These are phyloP conservation scores for Ophioninae sp. DNA, from an alignment of 2,888 invertebrate species.

Conservation along the genomic window DNA sequence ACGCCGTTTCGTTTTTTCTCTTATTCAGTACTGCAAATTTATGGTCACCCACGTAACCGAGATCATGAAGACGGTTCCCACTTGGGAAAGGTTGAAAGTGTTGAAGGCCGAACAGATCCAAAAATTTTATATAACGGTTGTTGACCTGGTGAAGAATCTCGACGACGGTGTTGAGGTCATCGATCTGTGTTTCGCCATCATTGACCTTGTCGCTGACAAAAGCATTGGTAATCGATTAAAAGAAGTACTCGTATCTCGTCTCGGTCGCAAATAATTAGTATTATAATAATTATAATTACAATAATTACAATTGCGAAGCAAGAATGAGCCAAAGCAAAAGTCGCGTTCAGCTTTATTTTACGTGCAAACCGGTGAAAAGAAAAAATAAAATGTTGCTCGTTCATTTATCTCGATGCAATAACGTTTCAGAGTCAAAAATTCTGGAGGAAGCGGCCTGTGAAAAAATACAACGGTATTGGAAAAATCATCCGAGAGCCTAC, in stretches of 20 bases:
- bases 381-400: slow-evolving; percentile 14
- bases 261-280: neutral
- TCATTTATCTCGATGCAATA: neutral
- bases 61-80: slow-evolving; percentile 71
- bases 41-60: slow-evolving; percentile 69
- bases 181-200: slow-evolving; percentile 72
- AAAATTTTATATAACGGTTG: slow-evolving; percentile 40
- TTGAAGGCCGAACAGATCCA: slow-evolving; percentile 50
- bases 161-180: slow-evolving; percentile 60
- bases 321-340: neutral
- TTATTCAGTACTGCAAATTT: slow-evolving; percentile 65
- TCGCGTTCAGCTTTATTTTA: neutral
- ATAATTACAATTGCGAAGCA: neutral
- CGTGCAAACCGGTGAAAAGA: neutral
- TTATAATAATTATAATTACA: neutral
- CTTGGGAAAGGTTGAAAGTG: slow-evolving; percentile 67
- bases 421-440: slow-evolving; percentile 52
- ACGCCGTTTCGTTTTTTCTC: neutral
- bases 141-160: slow-evolving; percentile 61
- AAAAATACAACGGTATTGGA: slow-evolving; percentile 71
- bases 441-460: slow-evolving; percentile 68
- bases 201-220: slow-evolving; percentile 68
- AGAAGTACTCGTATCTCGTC: neutral
- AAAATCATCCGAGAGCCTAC: slow-evolving; percentile 68
- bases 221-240: slow-evolving; percentile 66